These are phyloP conservation scores for Caenorhabditis imperialis DNA, from an alignment of 2,888 invertebrate genomes.

Conservation along the genomic window DNA sequence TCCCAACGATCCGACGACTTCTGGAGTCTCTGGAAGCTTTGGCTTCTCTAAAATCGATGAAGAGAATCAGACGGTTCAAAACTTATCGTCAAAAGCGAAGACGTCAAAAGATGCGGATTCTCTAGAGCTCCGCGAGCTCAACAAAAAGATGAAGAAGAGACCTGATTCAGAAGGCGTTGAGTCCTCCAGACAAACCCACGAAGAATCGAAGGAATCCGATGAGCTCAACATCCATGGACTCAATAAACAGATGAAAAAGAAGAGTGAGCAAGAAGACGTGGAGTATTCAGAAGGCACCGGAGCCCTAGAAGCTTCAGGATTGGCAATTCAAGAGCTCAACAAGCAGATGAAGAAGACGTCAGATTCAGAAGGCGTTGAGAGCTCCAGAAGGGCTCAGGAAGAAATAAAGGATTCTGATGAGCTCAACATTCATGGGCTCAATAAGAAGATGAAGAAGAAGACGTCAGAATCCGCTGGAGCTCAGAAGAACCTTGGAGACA, in stretches of 20 bases:
- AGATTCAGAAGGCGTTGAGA: slow-evolving; percentile 5
- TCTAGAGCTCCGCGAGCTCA: slow-evolving; percentile 28
- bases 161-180: slow-evolving; percentile 9
- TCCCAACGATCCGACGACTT: slow-evolving; percentile 30
- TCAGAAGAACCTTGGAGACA: slow-evolving; percentile 3
- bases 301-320: slow-evolving; percentile 4
- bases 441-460: slow-evolving; percentile 18
- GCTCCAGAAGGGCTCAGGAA: not conserved
- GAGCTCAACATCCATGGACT: slow-evolving; percentile 14
- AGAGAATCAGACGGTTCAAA: slow-evolving; percentile 14
- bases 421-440: slow-evolving; percentile 17
- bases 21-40: slow-evolving; percentile 4
- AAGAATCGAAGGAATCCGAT: not conserved
- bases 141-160: slow-evolving; percentile 45
- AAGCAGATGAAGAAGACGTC: slow-evolving; percentile 42
- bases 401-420: not conserved
- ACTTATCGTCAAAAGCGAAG: slow-evolving; percentile 21
- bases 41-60: slow-evolving; percentile 35
- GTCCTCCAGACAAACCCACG: not conserved
- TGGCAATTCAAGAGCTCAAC: slow-evolving; percentile 22
- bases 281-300: not conserved
- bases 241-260: slow-evolving; percentile 25
- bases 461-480: slow-evolving; percentile 2
- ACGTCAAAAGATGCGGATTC: slow-evolving; percentile 23
- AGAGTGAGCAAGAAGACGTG: not conserved